Evolutionary conservation across 1,140 invertebrate genomes (phyloP), one percentile per base, ranked within the genome.

Genomic region (Melanaphis sacchari): DNA sequence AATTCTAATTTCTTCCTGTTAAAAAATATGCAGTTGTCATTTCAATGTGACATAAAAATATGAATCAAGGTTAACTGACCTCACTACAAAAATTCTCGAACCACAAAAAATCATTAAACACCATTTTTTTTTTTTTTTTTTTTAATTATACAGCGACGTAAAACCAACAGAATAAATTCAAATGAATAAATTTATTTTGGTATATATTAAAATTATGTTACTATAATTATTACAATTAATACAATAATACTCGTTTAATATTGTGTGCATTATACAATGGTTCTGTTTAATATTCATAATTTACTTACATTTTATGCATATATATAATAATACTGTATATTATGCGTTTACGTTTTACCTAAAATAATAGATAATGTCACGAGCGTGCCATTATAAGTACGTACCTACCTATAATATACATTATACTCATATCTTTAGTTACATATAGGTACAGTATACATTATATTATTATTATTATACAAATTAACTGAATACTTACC

Each of bases 181-280:
- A 66, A 66, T 66, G 59, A 66, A 66, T 66, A 66, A n/a, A 66
- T 66, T 66, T 66, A n/a, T 66, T 66, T 66, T n/a, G 59, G 59
- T 66, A n/a, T n/a, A 15, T 66, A 66, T 66, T n/a, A 66, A 66
- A 66, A n/a, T 18, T 66, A 1, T 66, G 15, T n/a, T 66, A 66
- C n/a, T 66, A 66, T 66, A n/a, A 66, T 66, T 18, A n/a, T 66
- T 18, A n/a, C 11, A 66, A 66, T n/a, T n/a, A n/a, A 66, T 66
- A 66, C 59, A 66, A 66, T 66, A 66, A 66, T 66, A n/a, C 59
- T 66, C 59, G 31, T 66, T n/a, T 66, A 66, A 66, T 66, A 66
- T n/a, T 66, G 31, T 66, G 59, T 66, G 6, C 31, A 66, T 66
- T 66, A 66, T 18, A 66, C 59, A 66, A 66, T n/a, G 59, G 59